Conservation (phyloP, 2,888 invertebrate genomes). For the Parnassius apollo region DNA sequence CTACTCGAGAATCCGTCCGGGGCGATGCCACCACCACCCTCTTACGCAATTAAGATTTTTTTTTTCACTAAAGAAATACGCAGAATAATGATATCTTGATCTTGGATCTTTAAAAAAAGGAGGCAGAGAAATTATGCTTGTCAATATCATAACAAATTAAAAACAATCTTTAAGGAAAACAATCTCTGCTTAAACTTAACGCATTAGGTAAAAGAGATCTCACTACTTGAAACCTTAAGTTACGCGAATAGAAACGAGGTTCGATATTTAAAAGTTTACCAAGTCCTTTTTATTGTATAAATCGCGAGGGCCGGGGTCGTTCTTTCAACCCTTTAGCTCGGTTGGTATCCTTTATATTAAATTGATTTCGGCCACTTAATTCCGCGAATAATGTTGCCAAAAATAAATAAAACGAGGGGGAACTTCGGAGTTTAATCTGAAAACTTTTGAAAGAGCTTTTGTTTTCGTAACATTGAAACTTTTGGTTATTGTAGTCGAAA, state of each 20-base stretch:
- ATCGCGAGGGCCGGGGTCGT: conserved; percentile 13
- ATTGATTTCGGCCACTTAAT: conserved; percentile 28
- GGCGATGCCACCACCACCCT: too few species aligned
- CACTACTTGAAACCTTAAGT: conserved; percentile 2
- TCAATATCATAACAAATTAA: too few species aligned
- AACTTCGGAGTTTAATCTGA: conserved; percentile 14
- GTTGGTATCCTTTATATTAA: conserved; percentile 18
- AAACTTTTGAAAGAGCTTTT: conserved; percentile 10
- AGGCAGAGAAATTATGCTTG: too few species aligned
- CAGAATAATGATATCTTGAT: too few species aligned
- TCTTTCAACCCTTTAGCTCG: conserved; percentile 26
- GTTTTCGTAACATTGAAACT: conserved; percentile 11
- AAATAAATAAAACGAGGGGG: conserved; percentile 17
- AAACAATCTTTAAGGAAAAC: too few species aligned
- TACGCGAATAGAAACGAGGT: neutral
- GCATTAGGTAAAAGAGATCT: neutral
- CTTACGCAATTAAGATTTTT: too few species aligned
- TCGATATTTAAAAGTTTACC: conserved; percentile 5
- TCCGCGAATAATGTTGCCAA: conserved; percentile 17
- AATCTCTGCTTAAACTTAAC: too few species aligned
- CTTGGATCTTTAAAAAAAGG: too few species aligned
- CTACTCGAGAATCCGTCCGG: too few species aligned
- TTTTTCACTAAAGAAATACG: too few species aligned
- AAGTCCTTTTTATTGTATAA: conserved; percentile 16
- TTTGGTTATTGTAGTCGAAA: neutral